Percentiles rank a stretch among this genome's conserved stretches.
phyloP scores from a whole-genome alignment of 2,888 invertebrate species.

The Macropis europaea region DNA sequence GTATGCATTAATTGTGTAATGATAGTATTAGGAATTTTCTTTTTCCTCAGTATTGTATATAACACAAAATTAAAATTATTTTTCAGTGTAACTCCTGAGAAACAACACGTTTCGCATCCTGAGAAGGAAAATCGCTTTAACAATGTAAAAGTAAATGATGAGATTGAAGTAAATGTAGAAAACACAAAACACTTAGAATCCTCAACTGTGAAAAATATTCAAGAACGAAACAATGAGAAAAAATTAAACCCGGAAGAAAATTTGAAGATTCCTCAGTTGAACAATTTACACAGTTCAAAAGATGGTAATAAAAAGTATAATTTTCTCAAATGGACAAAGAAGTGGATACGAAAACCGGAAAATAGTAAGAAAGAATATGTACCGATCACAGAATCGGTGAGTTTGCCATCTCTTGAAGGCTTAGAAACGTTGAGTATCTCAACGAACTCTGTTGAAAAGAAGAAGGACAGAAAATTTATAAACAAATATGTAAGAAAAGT shows the following conservation, averaged over 20 bases:
- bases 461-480: conserved; percentile 57
- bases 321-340: conserved; percentile 46
- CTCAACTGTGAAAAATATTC: neutral
- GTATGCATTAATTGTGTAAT: too few relatives aligned
- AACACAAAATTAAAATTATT: neutral
- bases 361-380: conserved; percentile 27
- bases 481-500: conserved; percentile 62
- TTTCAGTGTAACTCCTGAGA: neutral
- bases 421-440: conserved; percentile 34
- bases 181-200: neutral
- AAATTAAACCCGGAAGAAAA: neutral
- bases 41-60: neutral
- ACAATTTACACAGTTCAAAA: neutral
- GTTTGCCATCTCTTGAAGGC: conserved; percentile 61
- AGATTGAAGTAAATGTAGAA: neutral
- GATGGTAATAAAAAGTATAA: conserved; percentile 25
- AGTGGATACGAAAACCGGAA: conserved; percentile 19
- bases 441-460: conserved; percentile 11
- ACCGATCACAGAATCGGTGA: conserved; percentile 41
- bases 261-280: neutral
- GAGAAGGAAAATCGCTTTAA: neutral
- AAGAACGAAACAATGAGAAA: neutral
- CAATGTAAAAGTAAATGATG: neutral
- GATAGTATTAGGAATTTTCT: neutral
- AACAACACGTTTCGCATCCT: neutral